Base-by-base conservation (phyloP, 2,888 invertebrate genomes). In the Geophilus truncorum region DNA sequence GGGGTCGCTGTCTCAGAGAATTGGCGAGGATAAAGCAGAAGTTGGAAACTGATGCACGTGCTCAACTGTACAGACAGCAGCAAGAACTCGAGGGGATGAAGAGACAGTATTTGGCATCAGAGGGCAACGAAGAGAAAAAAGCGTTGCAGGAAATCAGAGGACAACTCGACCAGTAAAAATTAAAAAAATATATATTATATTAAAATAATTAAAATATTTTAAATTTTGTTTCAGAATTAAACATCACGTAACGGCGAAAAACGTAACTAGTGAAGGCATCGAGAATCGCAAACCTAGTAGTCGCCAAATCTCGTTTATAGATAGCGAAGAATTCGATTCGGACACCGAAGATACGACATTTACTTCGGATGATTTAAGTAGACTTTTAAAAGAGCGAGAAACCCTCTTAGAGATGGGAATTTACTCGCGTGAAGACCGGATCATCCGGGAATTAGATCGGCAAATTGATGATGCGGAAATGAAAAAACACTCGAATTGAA, bases 361-460 rank as follows among this genome's bases (percentile, higher is more conserved):
- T 18, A 77, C 32, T 7, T 32, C 32, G 21, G 36, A 77, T 18
- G 77, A 36, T 34, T 10, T 36, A 3, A 77, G 77, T 34, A 4
- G 70, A 15, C 28, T 70, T 10, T 25, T 70, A 10, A 70, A 70
- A 28, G 87, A 88, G 81, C 83, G 87, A 15, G 87, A 88, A 82
- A 85, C 85, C 1, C 82, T 88, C n/a, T 84, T 88, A 34, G 82
- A 86, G 77, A 87, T 87, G 18, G 88, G 88, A n/a, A 86, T 87
- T 12, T 88, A 88, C 83, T 84, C 86, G 25, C 85, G 85, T 34
- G 86, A 86, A 57, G 87, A 88, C 83, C 84, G 85, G 79, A 86
- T 88, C 78, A 88, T 88, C 45, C 84, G 86, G 4, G 87, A 88
- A 81, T 84, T 88, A n/a, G 87, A 88, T 81, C 82, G 86, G 81